These are phyloP conservation scores for Brienomyrus longianalis DNA, from an alignment of 2,113 vertebrate species.

Conservation along the genomic window DNA sequence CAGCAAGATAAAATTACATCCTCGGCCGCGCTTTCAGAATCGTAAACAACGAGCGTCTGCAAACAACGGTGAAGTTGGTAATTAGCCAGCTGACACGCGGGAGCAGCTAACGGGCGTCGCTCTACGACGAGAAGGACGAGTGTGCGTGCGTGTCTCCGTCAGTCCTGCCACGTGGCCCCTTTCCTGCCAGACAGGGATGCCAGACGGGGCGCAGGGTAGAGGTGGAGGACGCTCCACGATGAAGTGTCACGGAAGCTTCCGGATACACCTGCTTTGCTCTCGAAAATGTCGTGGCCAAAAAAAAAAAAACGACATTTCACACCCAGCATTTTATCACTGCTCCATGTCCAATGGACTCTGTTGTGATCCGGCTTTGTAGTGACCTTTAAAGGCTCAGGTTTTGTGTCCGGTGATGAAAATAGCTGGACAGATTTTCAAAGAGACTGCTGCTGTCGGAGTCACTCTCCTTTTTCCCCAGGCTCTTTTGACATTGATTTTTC, in stretches of 20 bases:
- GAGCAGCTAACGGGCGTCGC: not conserved
- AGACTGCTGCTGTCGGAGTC: conserved; percentile 55
- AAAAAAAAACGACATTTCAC: conserved; percentile 54
- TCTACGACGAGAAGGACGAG: no score
- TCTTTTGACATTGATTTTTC: conserved; percentile 49
- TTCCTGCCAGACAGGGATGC: not conserved
- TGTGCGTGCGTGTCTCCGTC: not conserved
- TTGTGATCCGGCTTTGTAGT: conserved; percentile 55
- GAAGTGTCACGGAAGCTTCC: conserved; percentile 31
- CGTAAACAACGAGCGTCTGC: not conserved
- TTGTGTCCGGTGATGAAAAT: conserved; percentile 45
- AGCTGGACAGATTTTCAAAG: conserved; percentile 56
- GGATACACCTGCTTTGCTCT: conserved; percentile 51
- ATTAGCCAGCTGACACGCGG: not conserved
- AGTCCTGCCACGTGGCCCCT: not conserved
- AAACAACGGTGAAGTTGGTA: not conserved
- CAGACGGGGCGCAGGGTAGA: not conserved
- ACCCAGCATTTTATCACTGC: conserved; percentile 49
- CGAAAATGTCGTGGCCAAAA: conserved; percentile 64
- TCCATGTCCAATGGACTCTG: conserved; percentile 46
- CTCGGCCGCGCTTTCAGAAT: not conserved
- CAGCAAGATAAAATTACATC: conserved; percentile 25
- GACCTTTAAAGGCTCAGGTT: conserved; percentile 55
- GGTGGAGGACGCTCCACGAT: conserved; percentile 20
- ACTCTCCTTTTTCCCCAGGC: conserved; percentile 44